Evolutionary conservation across 2,888 invertebrate genomes (phyloP), one percentile per base, ranked within the genome.

Genomic region (Ommatoiulus sabulosus): DNA sequence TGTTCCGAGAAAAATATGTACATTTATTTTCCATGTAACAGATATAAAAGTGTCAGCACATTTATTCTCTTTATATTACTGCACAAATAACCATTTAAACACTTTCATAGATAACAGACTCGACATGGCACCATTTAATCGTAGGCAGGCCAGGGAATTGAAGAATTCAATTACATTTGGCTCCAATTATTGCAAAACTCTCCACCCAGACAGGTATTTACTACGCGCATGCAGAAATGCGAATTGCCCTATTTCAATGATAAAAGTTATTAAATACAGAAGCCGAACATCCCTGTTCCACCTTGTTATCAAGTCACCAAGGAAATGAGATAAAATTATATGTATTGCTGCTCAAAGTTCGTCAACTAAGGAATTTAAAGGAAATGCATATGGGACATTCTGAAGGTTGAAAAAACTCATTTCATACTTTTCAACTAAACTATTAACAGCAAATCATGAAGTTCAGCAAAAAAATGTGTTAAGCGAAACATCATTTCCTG

Each of bases 221-320:
- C 63, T 2, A 63, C n/a, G n/a, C 4, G 63, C 3, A 5, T n/a
- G 63, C 12, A 17, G 63, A 17, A 17, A 63, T 63, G 63, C n/a
- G n/a, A 63, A 63, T 63, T 63, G 63, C n/a, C 3, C 1, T 12
- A 12, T 63, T n/a, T n/a, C n/a, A 63, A 3, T 63, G 63, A 63
- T 63, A 63, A 63, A 63, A n/a, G 3, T n/a, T 63, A n/a, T 17
- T n/a, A n/a, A 63, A 63, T n/a, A 63, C 63, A 8, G 52, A 5
- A 63, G 20, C n/a, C n/a, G 15, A 15, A 6, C 6, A 52, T 12
- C 17, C 10, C n/a, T 63, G 3, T 17, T n/a, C 3, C 63, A 20
- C 63, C 63, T 63, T 63, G 7, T 5, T n/a, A 63, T 63, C 63
- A n/a, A n/a, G 63, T 63, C 63, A 63, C 63, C 63, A 63, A n/a